These are phyloP conservation scores for Cantharis nigra DNA, from an alignment of 2,888 invertebrate species.

Conservation along the genomic window DNA sequence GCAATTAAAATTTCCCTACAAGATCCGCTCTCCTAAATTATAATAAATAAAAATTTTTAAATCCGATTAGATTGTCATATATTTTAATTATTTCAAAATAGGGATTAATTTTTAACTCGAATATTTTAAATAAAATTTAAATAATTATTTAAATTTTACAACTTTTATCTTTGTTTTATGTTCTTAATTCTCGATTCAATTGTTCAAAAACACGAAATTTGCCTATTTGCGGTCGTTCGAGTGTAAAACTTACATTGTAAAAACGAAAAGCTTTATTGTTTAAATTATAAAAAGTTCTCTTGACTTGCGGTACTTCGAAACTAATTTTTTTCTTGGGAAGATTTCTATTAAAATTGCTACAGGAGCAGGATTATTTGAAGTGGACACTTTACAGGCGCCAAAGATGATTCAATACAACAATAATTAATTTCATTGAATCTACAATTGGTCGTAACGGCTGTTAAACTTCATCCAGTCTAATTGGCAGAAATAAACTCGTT, in stretches of 20 bases:
- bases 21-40: not conserved
- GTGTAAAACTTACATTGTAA: not conserved
- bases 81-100: not conserved
- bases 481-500: too few species aligned
- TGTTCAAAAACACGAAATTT: not conserved
- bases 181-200: not conserved
- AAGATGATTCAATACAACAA: too few species aligned
- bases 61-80: not conserved
- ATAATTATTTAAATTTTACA: not conserved
- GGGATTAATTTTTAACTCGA: not conserved
- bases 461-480: too few species aligned
- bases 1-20: not conserved
- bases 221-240: not conserved
- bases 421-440: too few species aligned
- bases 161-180: not conserved
- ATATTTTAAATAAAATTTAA: not conserved
- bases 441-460: too few species aligned
- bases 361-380: too few species aligned
- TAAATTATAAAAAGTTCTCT: not conserved
- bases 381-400: too few species aligned
- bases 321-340: not conserved
- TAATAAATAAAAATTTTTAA: not conserved
- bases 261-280: not conserved
- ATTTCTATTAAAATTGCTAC: too few species aligned
- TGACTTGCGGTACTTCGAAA: too few species aligned